Evolutionary conservation across 2,797 vertebrate genomes (phyloP).

Genomic region (Chromis chromis): DNA sequence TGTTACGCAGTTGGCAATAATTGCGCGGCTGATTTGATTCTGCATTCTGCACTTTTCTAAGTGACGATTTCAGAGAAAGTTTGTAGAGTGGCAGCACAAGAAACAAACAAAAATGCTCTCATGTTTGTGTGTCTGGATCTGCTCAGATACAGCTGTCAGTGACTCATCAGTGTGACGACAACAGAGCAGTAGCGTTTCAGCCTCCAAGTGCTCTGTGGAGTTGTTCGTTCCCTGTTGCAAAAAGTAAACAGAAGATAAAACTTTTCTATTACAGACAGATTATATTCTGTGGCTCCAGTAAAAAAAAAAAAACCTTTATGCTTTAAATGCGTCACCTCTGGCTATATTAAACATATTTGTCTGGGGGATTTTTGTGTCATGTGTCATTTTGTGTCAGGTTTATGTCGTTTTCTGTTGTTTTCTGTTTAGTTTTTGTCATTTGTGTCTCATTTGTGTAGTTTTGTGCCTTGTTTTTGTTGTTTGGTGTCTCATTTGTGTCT

Average conservation of each 20-base stretch:
- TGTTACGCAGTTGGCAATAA: slow-evolving; percentile 58
- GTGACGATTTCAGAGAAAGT: not conserved
- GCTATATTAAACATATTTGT: too few relatives aligned
- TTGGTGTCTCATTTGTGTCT: too few relatives aligned
- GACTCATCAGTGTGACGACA: slow-evolving; percentile 53
- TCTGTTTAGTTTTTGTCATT: too few relatives aligned
- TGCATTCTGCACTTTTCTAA: slow-evolving; percentile 3
- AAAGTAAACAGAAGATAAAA: slow-evolving; percentile 33
- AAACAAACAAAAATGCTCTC: slow-evolving; percentile 13
- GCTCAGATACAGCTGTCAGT: slow-evolving; percentile 68
- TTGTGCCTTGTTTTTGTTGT: too few relatives aligned
- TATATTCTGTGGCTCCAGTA: too few relatives aligned
- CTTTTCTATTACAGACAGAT: not conserved
- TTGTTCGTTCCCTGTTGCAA: slow-evolving; percentile 13
- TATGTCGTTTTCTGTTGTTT: too few relatives aligned
- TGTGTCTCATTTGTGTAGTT: too few relatives aligned
- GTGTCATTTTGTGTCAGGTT: too few relatives aligned
- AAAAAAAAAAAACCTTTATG: too few relatives aligned
- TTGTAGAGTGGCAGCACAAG: not conserved
- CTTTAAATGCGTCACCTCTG: not conserved
- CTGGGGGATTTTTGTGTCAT: too few relatives aligned
- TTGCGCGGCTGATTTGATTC: slow-evolving; percentile 44
- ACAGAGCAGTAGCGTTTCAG: slow-evolving; percentile 37
- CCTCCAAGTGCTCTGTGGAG: slow-evolving; percentile 34
- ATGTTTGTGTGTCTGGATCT: slow-evolving; percentile 38